phyloP scores from a whole-genome alignment of 2,888 invertebrate species.

The Aphodius granarius region DNA sequence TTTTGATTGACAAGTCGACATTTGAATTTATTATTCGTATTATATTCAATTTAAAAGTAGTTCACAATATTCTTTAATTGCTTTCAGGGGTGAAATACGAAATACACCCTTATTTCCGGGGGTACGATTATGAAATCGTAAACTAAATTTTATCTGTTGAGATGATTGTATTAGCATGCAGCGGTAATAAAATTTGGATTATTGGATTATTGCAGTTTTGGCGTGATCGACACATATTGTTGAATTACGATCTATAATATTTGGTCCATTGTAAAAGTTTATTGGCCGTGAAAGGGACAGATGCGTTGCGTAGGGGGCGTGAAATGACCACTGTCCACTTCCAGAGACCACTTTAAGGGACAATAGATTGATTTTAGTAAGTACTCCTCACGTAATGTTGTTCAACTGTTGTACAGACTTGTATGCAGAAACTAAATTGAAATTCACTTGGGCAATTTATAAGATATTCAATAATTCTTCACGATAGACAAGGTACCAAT shows the following conservation, averaged over 20 bases:
- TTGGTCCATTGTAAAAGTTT: constrained; percentile 29
- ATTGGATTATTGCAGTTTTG: neutral
- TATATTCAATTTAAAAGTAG: neutral
- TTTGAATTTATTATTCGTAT: neutral
- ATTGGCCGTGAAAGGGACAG: constrained; percentile 33
- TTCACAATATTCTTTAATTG: neutral
- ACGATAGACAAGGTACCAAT: no score
- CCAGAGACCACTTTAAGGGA: constrained; percentile 6
- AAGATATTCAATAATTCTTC: neutral
- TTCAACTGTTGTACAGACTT: neutral
- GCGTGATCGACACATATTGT: neutral
- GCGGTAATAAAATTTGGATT: constrained; percentile 36
- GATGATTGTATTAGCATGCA: constrained; percentile 46
- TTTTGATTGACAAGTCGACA: neutral
- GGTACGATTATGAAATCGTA: constrained; percentile 44
- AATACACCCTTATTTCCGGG: neutral
- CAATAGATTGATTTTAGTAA: neutral
- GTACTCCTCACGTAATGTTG: neutral
- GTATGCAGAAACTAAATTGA: neutral
- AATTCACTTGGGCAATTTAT: no score
- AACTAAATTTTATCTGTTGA: constrained; percentile 40
- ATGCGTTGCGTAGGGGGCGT: constrained; percentile 27
- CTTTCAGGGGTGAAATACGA: neutral
- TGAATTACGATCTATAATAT: constrained; percentile 27
- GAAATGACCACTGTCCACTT: constrained; percentile 33